Evolutionary conservation across 2,888 invertebrate genomes (phyloP), one percentile per base, ranked within the genome.

Genomic region (Scotopteryx bipunctaria): DNA sequence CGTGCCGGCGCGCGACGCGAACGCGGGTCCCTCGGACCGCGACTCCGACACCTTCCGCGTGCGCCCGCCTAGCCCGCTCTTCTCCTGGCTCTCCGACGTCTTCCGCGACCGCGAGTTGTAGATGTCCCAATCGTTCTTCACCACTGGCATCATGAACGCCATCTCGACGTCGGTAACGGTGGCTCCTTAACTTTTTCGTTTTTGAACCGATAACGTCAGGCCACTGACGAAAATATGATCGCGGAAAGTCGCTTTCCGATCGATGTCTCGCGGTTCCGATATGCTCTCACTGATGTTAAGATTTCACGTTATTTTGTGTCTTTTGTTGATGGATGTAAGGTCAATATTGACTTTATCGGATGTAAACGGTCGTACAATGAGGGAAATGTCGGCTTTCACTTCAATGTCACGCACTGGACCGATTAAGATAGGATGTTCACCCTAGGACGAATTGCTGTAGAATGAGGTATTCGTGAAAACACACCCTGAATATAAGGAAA

Each of bases 101-200:
- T 95, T 93, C 65, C 96, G 92, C 47, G 94, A 93, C 58, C 96
- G 93, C 62, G 95, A 94, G 91, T 96, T 96, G 92, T 97, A 97
- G 76, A 97, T 96, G 83, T 97, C 96, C 93, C 95, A 97, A 84
- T 97, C 96, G 91, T 97, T 97, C 91, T 97, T 97, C 90, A 97
- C 94, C 63, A 97, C 97, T 52, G 97, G 97, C 96, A 97, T 96
- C 97, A 97, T 97, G 91, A 97, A 97, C 92, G 97, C 97, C 97
- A 97, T 97, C 86, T 84, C 86, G 83, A 73, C 84, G 86, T 67
- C 69, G 76, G 69, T 62, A 66, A 78, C 81, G 82, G 83, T 78
- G 71, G 64, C 77, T 85, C 87, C 78, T 85, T 70, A 62, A 73
- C 69, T 70, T 82, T 76, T 82, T 85, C 88, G 89, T 89, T 82